Conservation (phyloP, 1,140 invertebrate species). For the silkworm (Bombyx mori) region ASM3026992v2 NC_085123.1:6563001-6563500, state of each 20-base stretch:
- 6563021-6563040: too few species aligned
- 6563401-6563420: slow-evolving; percentile 19
- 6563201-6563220: background rate
- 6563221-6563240: slow-evolving; percentile 3
- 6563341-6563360: slow-evolving; percentile 36
- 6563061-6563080: too few species aligned
- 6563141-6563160: too few species aligned
- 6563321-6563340: slow-evolving; percentile 32
- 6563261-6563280: slow-evolving; percentile 13
- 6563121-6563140: too few species aligned
- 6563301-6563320: slow-evolving; percentile 26
- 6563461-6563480: slow-evolving; percentile 24
- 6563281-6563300: slow-evolving; percentile 34
- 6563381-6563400: slow-evolving; percentile 24
- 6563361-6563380: slow-evolving; percentile 18
- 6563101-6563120: too few species aligned
- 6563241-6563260: slow-evolving; percentile 7
- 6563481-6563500: slow-evolving; percentile 3
- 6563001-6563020: too few species aligned
- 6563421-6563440: slow-evolving; percentile 34
- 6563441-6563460: slow-evolving; percentile 29
- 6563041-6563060: too few species aligned
- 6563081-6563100: too few species aligned
- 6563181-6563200: too few species aligned
- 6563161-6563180: too few species aligned